Conservation (phyloP, 2,113 vertebrate genomes). For the Pelobates fuscus region DNA sequence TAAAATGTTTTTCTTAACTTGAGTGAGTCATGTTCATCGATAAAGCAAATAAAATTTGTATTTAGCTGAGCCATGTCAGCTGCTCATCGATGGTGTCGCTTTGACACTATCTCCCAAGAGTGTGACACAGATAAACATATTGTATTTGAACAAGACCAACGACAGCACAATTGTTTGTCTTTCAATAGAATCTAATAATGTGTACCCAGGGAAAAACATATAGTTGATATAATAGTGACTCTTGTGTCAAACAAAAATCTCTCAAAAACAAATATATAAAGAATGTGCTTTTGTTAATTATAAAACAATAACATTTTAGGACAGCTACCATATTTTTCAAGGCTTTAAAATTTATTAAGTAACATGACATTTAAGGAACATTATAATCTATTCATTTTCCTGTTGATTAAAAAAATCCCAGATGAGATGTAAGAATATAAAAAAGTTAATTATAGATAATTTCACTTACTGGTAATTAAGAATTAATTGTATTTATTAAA, state of each 20-base stretch:
- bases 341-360: conserved; percentile 61
- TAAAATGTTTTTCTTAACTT: too few relatives aligned
- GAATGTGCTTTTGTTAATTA: conserved; percentile 66
- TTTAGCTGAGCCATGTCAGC: conserved; percentile 70
- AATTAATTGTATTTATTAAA: too few relatives aligned
- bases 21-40: too few relatives aligned
- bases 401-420: conserved; percentile 23
- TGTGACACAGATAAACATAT: conserved; percentile 82
- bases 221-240: conserved; percentile 76
- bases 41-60: conserved; percentile 49
- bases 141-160: conserved; percentile 91
- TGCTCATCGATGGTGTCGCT: conserved; percentile 77
- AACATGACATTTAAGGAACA: conserved; percentile 26
- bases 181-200: conserved; percentile 93
- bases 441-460: neutral
- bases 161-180: conserved; percentile 95
- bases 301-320: conserved; percentile 75
- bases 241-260: conserved; percentile 72
- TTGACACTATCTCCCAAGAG: conserved; percentile 81
- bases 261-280: conserved; percentile 59
- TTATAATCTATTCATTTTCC: conserved; percentile 21
- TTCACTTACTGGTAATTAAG: too few relatives aligned
- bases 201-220: conserved; percentile 84
- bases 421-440: neutral
- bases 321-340: conserved; percentile 65